Evolutionary conservation across 1,140 invertebrate genomes (phyloP).

Genomic region (Pollicipes pollicipes): DNA sequence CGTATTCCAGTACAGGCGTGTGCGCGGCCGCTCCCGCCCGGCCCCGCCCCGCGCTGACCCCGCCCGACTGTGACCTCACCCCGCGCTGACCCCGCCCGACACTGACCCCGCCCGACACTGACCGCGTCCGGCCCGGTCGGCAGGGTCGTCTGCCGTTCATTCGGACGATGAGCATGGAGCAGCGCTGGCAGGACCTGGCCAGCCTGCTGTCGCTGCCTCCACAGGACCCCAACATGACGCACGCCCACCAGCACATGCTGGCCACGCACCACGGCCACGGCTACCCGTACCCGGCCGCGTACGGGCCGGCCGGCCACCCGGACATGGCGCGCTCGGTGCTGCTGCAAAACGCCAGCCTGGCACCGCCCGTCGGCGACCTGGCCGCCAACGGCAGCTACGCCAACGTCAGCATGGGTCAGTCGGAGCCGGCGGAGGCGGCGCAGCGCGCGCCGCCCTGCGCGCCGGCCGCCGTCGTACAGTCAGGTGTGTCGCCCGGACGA

Average conservation of each 20-base stretch:
- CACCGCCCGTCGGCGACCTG: conserved; percentile 16
- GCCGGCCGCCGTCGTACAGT: too few species aligned
- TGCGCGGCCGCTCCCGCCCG: too few species aligned
- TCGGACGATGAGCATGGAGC: conserved; percentile 41
- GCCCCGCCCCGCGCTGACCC: too few species aligned
- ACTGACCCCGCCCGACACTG: too few species aligned
- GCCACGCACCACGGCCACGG: conserved; percentile 29
- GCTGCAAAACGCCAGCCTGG: conserved; percentile 43
- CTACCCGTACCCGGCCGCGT: conserved; percentile 17
- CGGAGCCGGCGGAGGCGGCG: too few species aligned
- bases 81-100: too few species aligned
- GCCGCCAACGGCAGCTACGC: conserved; percentile 21
- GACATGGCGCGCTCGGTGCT: conserved; percentile 26
- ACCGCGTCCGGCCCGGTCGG: too few species aligned
- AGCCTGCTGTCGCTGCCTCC: conserved; percentile 50
- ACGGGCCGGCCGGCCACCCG: neutral
- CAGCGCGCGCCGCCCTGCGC: too few species aligned
- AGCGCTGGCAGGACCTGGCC: conserved; percentile 74
- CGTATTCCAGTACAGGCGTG: too few species aligned
- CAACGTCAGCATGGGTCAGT: conserved; percentile 22
- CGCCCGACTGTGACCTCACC: too few species aligned
- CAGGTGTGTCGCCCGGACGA: too few species aligned
- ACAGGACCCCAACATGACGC: conserved; percentile 20
- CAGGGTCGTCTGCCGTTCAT: neutral
- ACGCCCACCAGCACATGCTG: conserved; percentile 26